Conservation (phyloP, 2,888 invertebrate genomes). For the Tolmerus cingulatus region DNA sequence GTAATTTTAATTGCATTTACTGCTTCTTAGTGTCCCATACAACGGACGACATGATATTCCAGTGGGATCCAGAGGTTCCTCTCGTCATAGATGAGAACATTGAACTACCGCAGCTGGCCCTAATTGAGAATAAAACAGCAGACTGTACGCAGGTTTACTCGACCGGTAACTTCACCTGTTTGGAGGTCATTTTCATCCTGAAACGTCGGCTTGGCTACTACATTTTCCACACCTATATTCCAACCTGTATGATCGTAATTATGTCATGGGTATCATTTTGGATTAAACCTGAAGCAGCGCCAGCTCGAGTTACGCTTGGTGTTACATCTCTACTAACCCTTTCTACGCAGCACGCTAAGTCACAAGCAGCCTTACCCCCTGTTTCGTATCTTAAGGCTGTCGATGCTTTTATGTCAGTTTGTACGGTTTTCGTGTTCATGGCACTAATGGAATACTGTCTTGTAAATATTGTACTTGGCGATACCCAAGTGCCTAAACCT, state of each 20-base stretch:
- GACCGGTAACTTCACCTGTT: slow-evolving; percentile 84
- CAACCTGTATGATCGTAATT: slow-evolving; percentile 92
- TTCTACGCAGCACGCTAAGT: slow-evolving; percentile 92
- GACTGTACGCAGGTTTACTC: slow-evolving; percentile 81
- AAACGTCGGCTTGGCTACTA: slow-evolving; percentile 90
- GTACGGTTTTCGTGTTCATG: slow-evolving; percentile 92
- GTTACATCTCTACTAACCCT: slow-evolving; percentile 89
- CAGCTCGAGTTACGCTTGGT: slow-evolving; percentile 90
- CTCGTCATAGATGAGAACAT: slow-evolving; percentile 88
- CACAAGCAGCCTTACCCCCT: slow-evolving; percentile 90
- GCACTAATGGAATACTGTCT: slow-evolving; percentile 92
- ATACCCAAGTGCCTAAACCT: slow-evolving; percentile 62
- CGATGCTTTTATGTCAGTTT: slow-evolving; percentile 92
- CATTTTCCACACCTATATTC: slow-evolving; percentile 92
- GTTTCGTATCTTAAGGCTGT: slow-evolving; percentile 94
- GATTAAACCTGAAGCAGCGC: slow-evolving; percentile 94
- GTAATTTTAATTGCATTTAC: neutral
- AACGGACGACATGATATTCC: slow-evolving; percentile 86
- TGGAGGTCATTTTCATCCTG: slow-evolving; percentile 88
- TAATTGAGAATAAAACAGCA: slow-evolving; percentile 85
- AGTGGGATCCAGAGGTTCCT: slow-evolving; percentile 89
- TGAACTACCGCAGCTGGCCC: slow-evolving; percentile 87
- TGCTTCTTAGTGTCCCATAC: slow-evolving; percentile 80
- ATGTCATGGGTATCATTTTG: slow-evolving; percentile 98
- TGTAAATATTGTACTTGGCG: slow-evolving; percentile 73